phyloP scores from a whole-genome alignment of 2,888 invertebrate genomes.

The Agonum fuliginosum region DNA sequence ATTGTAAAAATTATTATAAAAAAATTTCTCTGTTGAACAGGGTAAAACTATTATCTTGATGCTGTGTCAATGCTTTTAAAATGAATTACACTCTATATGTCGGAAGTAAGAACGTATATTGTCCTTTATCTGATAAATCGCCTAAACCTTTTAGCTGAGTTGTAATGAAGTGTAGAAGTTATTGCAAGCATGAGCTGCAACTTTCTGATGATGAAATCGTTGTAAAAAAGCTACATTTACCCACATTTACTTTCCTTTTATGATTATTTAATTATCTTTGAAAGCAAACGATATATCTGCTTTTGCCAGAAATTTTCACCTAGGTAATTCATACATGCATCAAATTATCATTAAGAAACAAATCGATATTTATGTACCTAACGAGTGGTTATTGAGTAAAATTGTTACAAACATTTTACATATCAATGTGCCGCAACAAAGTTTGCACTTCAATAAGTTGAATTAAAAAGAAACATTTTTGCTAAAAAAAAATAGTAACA shows the following conservation, averaged over 20 bases:
- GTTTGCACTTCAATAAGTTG: too few relatives aligned
- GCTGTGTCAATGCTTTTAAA: slow-evolving; percentile 51
- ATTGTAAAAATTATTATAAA: slow-evolving; percentile 16
- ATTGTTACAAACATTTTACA: too few relatives aligned
- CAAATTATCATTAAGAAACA: too few relatives aligned
- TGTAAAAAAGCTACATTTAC: not conserved
- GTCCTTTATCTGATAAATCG: slow-evolving; percentile 31
- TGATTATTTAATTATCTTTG: not conserved
- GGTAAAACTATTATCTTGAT: slow-evolving; percentile 53
- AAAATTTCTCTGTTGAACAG: slow-evolving; percentile 23
- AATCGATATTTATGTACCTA: too few relatives aligned
- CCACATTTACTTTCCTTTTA: not conserved
- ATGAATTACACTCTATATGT: slow-evolving; percentile 33
- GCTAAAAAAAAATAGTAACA: too few relatives aligned
- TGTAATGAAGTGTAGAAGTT: slow-evolving; percentile 14
- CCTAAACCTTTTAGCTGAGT: slow-evolving; percentile 32
- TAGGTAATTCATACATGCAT: too few relatives aligned
- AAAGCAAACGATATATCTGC: not conserved
- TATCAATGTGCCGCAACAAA: too few relatives aligned
- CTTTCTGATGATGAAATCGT: slow-evolving; percentile 1
- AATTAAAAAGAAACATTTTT: too few relatives aligned
- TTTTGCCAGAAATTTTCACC: too few relatives aligned
- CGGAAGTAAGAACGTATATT: slow-evolving; percentile 15
- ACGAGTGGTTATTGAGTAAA: too few relatives aligned
- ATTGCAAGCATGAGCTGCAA: slow-evolving; percentile 7